These are phyloP conservation scores for Sterrhoptilus dennistouni DNA, from an alignment of 2,113 vertebrate species.

Conservation along the genomic window DNA sequence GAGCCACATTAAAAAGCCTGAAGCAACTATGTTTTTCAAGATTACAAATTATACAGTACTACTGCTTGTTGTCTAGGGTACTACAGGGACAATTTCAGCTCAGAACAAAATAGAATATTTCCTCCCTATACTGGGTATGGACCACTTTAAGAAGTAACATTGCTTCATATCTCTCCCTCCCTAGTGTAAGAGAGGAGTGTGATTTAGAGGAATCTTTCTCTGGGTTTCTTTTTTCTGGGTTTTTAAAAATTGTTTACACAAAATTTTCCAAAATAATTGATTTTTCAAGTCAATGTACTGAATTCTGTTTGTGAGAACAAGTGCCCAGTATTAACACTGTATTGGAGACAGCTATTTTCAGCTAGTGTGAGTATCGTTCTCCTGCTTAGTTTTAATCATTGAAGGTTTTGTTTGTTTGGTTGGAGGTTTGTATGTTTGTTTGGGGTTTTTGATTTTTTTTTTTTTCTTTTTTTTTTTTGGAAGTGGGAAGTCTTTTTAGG, in stretches of 20 bases:
- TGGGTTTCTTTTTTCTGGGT: not conserved
- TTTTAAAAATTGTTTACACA: not conserved
- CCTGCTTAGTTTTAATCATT: not conserved
- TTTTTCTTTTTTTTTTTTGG: too few species aligned
- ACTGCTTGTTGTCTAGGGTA: not conserved
- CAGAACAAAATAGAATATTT: not conserved
- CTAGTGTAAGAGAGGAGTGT: not conserved
- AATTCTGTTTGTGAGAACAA: not conserved
- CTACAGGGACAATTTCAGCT: not conserved
- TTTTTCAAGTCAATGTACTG: not conserved
- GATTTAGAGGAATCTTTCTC: not conserved
- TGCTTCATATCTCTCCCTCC: not conserved
- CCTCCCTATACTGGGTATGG: not conserved
- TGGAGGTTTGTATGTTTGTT: not conserved
- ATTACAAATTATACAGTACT: not conserved
- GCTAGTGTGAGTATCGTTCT: not conserved
- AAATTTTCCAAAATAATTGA: not conserved
- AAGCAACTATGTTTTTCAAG: not conserved
- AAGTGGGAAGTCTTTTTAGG: fast-evolving
- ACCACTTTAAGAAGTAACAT: not conserved
- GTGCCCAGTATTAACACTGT: fast-evolving
- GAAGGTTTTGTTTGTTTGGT: not conserved
- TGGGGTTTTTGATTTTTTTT: not conserved
- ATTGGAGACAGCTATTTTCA: not conserved
- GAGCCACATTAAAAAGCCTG: not conserved